A percentile compares a stretch with the other conserved stretches of the same genome.
phyloP scores from a whole-genome alignment of 2,888 invertebrate genomes.

The Heliconius aoede region DNA sequence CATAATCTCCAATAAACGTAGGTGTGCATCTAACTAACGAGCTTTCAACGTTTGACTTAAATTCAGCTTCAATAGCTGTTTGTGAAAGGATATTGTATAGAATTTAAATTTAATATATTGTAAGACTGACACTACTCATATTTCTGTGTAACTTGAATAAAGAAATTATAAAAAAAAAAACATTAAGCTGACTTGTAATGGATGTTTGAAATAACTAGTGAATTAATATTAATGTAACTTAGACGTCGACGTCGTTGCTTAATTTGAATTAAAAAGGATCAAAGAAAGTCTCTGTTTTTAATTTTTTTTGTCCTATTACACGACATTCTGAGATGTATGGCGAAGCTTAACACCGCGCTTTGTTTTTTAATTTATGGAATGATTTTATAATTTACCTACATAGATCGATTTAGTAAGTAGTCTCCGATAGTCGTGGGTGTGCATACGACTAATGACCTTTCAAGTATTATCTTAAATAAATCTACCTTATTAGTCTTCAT shows the following conservation, averaged over 20 bases:
- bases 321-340: too few species aligned
- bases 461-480: neutral
- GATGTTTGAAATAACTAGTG: neutral
- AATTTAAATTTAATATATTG: too few species aligned
- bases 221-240: neutral
- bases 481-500: neutral
- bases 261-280: neutral
- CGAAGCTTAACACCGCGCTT: too few species aligned
- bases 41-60: neutral
- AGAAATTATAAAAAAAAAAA: too few species aligned
- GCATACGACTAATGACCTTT: conserved; percentile 2
- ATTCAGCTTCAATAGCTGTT: neutral
- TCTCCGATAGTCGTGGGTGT: neutral
- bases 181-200: too few species aligned
- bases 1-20: conserved; percentile 48
- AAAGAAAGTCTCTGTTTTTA: too few species aligned
- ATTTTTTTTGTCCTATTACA: too few species aligned
- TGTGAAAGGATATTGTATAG: too few species aligned
- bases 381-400: neutral
- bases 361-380: too few species aligned
- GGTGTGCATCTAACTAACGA: conserved; percentile 10
- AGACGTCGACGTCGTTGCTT: neutral
- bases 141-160: too few species aligned
- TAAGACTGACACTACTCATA: too few species aligned
- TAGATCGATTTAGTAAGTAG: neutral